phyloP scores from a whole-genome alignment of 2,888 invertebrate species.

The Leucophenga maculata region DNA sequence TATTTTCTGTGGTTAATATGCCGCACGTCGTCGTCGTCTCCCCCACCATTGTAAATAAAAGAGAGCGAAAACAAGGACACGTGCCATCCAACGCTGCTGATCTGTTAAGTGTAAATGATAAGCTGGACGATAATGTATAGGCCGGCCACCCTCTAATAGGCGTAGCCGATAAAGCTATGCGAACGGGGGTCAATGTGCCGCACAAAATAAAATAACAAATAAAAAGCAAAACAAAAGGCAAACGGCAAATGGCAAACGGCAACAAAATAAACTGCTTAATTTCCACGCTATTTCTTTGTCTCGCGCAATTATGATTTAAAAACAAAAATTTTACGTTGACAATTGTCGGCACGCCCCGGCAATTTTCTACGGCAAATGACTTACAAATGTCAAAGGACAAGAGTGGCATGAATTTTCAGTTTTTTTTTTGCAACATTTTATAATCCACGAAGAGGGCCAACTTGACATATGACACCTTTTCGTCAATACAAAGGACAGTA shows the following conservation, averaged over 20 bases:
- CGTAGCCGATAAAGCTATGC: too few relatives aligned
- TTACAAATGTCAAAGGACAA: constrained; percentile 7
- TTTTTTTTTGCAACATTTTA: constrained; percentile 9
- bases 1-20: constrained; percentile 49
- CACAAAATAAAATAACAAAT: too few relatives aligned
- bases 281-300: too few relatives aligned
- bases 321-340: too few relatives aligned
- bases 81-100: constrained; percentile 57
- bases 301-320: too few relatives aligned
- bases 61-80: constrained; percentile 44
- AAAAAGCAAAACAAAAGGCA: too few relatives aligned
- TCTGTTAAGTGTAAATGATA: constrained; percentile 68
- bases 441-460: constrained; percentile 33
- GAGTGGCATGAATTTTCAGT: too few relatives aligned
- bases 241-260: too few relatives aligned
- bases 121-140: constrained; percentile 40
- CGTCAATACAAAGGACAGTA: constrained; percentile 46
- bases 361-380: constrained; percentile 7
- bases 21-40: constrained; percentile 25
- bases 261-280: too few relatives aligned
- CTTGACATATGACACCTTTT: constrained; percentile 68
- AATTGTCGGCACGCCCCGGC: constrained; percentile 10
- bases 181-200: neutral
- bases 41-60: constrained; percentile 21
- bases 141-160: neutral